Percentiles rank a stretch among this genome's conserved stretches.
phyloP scores from a whole-genome alignment of 2,888 invertebrate species.

The Heteropelma amictum region DNA sequence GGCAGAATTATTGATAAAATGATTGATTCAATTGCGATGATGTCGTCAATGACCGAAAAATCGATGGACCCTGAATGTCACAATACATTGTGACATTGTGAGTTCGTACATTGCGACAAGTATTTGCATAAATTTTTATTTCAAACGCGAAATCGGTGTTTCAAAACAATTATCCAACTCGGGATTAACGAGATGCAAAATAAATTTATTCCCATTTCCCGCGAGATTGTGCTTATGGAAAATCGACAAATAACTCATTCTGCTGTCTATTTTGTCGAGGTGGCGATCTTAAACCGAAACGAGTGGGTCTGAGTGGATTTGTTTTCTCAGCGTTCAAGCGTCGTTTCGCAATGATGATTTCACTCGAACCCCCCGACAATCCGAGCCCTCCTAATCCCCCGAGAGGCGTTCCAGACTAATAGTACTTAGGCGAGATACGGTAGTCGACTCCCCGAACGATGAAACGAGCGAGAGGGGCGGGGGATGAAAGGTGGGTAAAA shows the following conservation, averaged over 20 bases:
- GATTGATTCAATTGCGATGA: no score
- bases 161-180: no score
- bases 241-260: slow-evolving; percentile 22
- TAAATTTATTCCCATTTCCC: no score
- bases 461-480: slow-evolving; percentile 1
- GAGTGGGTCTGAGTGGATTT: slow-evolving; percentile 48
- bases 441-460: slow-evolving; percentile 13
- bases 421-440: slow-evolving; percentile 42
- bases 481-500: slow-evolving; percentile 17
- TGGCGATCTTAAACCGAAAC: slow-evolving; percentile 27
- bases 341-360: slow-evolving; percentile 53
- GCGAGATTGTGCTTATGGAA: no score
- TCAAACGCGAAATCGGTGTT: no score
- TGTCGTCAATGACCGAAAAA: no score
- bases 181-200: no score
- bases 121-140: no score
- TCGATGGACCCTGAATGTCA: no score
- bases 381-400: slow-evolving; percentile 42
- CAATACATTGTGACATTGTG: no score
- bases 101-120: no score
- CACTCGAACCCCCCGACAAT: slow-evolving; percentile 29
- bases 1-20: no score
- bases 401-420: slow-evolving; percentile 50
- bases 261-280: slow-evolving; percentile 10
- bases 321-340: slow-evolving; percentile 44